Percentiles rank a stretch among this genome's conserved stretches.
These are phyloP conservation scores for Acanthacorydalis orientalis DNA, from an alignment of 2,888 invertebrate genomes.

Conservation along the genomic window DNA sequence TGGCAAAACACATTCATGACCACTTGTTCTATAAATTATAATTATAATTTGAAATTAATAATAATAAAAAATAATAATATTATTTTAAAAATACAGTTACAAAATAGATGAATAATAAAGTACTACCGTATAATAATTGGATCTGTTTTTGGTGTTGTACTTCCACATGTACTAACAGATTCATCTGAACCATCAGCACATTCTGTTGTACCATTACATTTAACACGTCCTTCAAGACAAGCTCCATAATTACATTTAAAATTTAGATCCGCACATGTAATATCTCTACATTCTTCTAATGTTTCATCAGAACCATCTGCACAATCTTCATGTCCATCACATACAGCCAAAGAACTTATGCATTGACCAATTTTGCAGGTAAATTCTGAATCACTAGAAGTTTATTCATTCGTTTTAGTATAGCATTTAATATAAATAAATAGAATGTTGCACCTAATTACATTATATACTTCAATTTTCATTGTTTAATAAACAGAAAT, in stretches of 20 bases:
- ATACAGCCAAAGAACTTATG: slow-evolving; percentile 5
- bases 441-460: not conserved
- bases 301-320: slow-evolving; percentile 2
- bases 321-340: slow-evolving; percentile 1
- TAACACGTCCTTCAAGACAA: slow-evolving; percentile 35
- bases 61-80: too few relatives aligned
- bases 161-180: not conserved
- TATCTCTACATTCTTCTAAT: not conserved
- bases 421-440: too few relatives aligned
- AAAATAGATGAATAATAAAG: not conserved
- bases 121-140: not conserved
- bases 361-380: not conserved
- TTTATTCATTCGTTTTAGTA: too few relatives aligned
- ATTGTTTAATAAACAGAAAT: not conserved
- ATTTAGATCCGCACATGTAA: slow-evolving; percentile 7
- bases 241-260: slow-evolving; percentile 45
- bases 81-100: too few relatives aligned
- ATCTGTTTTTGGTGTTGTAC: not conserved
- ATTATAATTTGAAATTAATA: too few relatives aligned
- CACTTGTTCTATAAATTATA: not conserved
- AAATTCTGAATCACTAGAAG: not conserved
- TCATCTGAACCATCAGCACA: slow-evolving; percentile 18
- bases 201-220: slow-evolving; percentile 32
- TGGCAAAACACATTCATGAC: not conserved
- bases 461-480: not conserved